Evolutionary conservation across 2,797 vertebrate genomes (phyloP).

Genomic region (Pipistrellus pipistrellus): DNA sequence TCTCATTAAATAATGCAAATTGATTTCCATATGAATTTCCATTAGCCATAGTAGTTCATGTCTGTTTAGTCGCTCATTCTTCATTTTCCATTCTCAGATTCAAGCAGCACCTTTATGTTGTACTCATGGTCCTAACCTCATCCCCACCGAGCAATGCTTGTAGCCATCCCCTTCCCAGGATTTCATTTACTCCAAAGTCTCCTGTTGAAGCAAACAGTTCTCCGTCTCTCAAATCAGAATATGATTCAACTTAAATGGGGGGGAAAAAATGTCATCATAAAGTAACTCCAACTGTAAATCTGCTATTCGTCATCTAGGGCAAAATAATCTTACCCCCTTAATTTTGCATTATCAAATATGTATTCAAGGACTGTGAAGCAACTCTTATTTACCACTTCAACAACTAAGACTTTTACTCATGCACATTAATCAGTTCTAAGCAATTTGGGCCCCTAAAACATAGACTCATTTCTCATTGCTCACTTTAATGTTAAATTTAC

Average conservation of each 20-base stretch:
- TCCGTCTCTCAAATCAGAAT: neutral
- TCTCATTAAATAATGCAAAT: neutral
- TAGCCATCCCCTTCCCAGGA: neutral
- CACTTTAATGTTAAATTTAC: neutral
- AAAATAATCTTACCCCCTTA: neutral
- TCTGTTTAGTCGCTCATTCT: neutral
- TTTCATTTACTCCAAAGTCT: neutral
- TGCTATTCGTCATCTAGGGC: neutral
- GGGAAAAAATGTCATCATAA: neutral
- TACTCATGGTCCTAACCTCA: neutral
- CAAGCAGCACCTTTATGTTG: neutral
- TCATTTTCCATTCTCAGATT: neutral
- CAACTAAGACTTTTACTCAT: neutral
- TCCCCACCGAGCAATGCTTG: neutral
- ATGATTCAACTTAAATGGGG: neutral
- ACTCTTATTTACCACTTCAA: neutral
- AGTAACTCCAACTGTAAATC: neutral
- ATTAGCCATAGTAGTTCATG: neutral
- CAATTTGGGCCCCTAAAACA: neutral
- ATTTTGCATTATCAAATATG: slow-evolving; percentile 1
- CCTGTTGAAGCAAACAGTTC: neutral
- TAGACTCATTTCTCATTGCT: neutral
- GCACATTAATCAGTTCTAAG: neutral
- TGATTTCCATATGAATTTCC: neutral
- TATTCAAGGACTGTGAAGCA: neutral